Percentiles rank a stretch among this genome's conserved stretches.
Conservation (phyloP, 2,888 invertebrate species). For the Caenorhabditis sp. region DNA sequence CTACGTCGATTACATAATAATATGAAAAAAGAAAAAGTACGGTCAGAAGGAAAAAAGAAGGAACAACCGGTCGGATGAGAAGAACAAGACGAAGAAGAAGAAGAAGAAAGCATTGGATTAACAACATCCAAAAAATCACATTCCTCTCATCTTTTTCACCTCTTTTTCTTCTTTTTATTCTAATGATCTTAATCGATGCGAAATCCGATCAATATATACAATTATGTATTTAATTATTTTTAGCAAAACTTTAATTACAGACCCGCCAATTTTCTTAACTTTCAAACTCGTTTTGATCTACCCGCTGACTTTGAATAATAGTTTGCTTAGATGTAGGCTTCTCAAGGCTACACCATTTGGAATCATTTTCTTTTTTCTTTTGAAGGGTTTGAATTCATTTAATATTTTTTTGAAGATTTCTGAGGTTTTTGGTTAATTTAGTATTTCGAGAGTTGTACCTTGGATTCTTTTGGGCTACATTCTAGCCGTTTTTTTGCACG, state of each 20-base stretch:
- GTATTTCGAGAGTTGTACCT: not conserved
- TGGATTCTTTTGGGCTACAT: not conserved
- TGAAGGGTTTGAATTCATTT: too few species aligned
- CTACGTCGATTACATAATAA: not conserved
- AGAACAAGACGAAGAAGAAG: constrained; percentile 11
- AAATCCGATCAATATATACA: not conserved
- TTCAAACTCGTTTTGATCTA: constrained; percentile 11
- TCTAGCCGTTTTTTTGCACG: not conserved
- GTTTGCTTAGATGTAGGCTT: too few species aligned
- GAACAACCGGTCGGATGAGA: constrained; percentile 24
- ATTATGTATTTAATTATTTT: too few species aligned
- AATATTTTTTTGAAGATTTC: too few species aligned
- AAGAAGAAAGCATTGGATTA: constrained; percentile 2
- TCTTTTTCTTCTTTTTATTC: constrained; percentile 1
- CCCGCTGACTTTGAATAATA: not conserved
- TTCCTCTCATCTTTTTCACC: constrained; percentile 2
- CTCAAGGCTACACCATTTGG: too few species aligned
- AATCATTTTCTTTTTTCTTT: too few species aligned
- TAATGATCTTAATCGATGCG: not conserved
- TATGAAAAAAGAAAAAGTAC: constrained; percentile 6
- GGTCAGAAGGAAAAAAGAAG: constrained; percentile 10
- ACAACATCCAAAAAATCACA: constrained; percentile 9
- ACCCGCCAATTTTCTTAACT: too few species aligned
- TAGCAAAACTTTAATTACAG: too few species aligned
- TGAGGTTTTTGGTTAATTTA: constrained; percentile 8